Evolutionary conservation across 64 coral and sea anemone species (phyloP).

Genomic region (Dendrophyllia cribrosa): DNA sequence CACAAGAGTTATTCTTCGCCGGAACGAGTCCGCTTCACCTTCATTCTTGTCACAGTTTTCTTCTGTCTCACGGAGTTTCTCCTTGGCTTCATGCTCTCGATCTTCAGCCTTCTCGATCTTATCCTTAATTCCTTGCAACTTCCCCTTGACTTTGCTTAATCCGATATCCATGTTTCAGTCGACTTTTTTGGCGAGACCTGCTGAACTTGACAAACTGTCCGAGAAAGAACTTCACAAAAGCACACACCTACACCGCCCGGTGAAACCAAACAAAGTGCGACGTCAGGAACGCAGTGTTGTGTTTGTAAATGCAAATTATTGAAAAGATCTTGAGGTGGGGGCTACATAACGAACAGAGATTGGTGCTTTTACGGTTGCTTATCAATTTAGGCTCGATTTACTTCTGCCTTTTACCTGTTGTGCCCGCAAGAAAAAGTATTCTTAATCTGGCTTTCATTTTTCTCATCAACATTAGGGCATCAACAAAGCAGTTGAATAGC

Average conservation of each 20-base stretch:
- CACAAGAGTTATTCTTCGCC: constrained; percentile 55
- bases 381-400: constrained; percentile 4
- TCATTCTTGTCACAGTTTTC: constrained; percentile 57
- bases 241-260: background rate
- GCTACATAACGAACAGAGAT: constrained; percentile 23
- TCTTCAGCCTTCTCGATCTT: constrained; percentile 72
- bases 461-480: background rate
- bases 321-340: constrained; percentile 7
- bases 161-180: background rate
- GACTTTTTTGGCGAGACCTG: background rate
- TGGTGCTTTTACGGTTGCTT: background rate
- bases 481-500: background rate
- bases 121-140: constrained; percentile 63
- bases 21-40: constrained; percentile 69
- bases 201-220: background rate
- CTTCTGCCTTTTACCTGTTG: constrained; percentile 8
- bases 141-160: constrained; percentile 65
- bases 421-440: background rate
- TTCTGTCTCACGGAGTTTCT: constrained; percentile 29
- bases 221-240: background rate
- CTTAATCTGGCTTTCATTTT: background rate
- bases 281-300: background rate
- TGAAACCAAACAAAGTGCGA: constrained; percentile 10
- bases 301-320: constrained; percentile 53
- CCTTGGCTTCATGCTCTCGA: background rate